Evolutionary conservation across 2,797 vertebrate species (phyloP).

Genomic region (Menidia menidia): DNA sequence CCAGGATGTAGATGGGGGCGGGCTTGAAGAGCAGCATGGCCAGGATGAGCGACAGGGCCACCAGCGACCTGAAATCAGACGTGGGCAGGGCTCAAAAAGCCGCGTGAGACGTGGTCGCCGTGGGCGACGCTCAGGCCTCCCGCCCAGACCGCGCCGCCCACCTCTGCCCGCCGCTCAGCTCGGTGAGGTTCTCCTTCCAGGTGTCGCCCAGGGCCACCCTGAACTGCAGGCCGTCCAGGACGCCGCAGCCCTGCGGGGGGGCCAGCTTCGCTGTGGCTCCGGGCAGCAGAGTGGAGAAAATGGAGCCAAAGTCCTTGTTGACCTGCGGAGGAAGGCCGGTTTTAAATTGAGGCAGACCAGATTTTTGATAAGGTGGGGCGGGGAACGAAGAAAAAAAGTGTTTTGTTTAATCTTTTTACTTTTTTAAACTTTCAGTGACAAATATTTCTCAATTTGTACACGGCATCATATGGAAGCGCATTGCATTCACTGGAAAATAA

Average conservation of each 20-base stretch:
- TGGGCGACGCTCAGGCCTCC: background rate
- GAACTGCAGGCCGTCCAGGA: constrained; percentile 91
- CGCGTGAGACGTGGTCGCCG: background rate
- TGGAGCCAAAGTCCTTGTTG: constrained; percentile 95
- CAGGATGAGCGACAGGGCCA: constrained; percentile 95
- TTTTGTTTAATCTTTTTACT: background rate
- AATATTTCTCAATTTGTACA: no score
- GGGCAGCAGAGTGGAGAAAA: constrained; percentile 94
- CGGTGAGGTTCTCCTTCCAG: constrained; percentile 97
- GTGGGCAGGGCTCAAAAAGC: rapidly evolving
- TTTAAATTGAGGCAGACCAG: background rate
- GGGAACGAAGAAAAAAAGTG: no score
- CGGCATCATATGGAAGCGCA: no score
- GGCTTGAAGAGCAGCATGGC: constrained; percentile 98
- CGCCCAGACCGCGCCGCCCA: constrained; percentile 54
- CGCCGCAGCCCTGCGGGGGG: constrained; percentile 81
- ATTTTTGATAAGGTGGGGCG: no score
- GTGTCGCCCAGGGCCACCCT: constrained; percentile 93
- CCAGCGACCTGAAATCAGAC: constrained; percentile 87
- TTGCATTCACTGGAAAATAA: no score
- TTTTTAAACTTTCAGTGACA: no score
- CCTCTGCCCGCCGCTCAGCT: constrained; percentile 98
- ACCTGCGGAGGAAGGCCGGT: constrained; percentile 80
- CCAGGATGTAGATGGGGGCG: constrained; percentile 97
- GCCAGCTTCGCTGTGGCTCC: constrained; percentile 90